These are phyloP conservation scores for Bucorvus abyssinicus DNA, from an alignment of 2,797 vertebrate genomes.

Conservation along the genomic window DNA sequence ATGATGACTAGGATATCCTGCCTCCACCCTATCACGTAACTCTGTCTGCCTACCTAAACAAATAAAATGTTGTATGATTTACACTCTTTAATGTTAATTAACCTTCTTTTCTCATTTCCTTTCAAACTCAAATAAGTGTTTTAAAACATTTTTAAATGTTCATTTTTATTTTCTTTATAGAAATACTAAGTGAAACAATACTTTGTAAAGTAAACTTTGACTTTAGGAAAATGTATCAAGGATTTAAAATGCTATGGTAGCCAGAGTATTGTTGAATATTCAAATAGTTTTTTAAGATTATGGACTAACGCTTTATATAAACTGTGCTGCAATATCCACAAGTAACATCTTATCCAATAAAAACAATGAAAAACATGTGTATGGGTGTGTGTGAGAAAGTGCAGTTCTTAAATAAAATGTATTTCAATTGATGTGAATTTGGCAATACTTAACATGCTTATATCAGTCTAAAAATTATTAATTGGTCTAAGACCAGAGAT, in stretches of 20 bases:
- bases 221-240: background rate
- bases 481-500: slow-evolving; percentile 28
- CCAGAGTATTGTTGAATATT: background rate
- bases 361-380: background rate
- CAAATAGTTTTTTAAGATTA: background rate
- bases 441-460: background rate
- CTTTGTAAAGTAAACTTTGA: background rate
- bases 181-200: background rate
- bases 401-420: background rate
- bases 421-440: slow-evolving; percentile 34
- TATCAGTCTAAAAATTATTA: slow-evolving; percentile 29
- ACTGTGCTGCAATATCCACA: background rate
- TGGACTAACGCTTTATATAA: background rate
- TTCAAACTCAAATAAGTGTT: background rate
- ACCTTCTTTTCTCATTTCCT: background rate
- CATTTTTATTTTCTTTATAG: background rate
- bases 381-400: background rate
- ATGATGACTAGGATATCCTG: slow-evolving; percentile 79
- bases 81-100: slow-evolving; percentile 6
- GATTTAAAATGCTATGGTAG: background rate
- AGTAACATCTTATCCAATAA: background rate
- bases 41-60: slow-evolving; percentile 50
- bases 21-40: slow-evolving; percentile 68
- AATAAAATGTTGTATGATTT: slow-evolving; percentile 23
- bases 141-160: background rate